These are phyloP conservation scores for Alsophila aescularia DNA, from an alignment of 2,888 invertebrate species.

Conservation along the genomic window DNA sequence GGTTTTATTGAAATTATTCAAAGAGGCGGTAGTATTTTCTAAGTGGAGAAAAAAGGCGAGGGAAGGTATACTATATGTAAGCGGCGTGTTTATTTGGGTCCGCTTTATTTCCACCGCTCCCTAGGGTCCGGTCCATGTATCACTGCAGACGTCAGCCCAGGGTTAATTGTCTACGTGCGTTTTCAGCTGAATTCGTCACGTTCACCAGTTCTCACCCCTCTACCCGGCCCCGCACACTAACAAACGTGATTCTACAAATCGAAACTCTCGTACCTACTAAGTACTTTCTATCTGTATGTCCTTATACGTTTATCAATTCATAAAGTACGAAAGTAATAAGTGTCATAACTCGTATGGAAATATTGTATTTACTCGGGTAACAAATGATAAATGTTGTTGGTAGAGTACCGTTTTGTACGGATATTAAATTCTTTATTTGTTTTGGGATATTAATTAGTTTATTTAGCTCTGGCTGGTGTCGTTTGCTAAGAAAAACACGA, in stretches of 20 bases:
- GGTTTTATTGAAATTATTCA: slow-evolving; percentile 40
- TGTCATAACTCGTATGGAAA: slow-evolving; percentile 42
- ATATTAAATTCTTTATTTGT: slow-evolving; percentile 58
- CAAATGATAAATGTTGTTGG: slow-evolving; percentile 52
- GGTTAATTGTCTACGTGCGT: slow-evolving; percentile 80
- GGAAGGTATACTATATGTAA: slow-evolving; percentile 50
- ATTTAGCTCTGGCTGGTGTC: slow-evolving; percentile 37
- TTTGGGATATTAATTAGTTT: slow-evolving; percentile 50
- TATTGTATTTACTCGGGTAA: slow-evolving; percentile 47
- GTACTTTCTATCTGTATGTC: slow-evolving; percentile 36
- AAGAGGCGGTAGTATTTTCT: slow-evolving; percentile 43
- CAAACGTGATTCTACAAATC: slow-evolving; percentile 53
- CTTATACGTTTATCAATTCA: slow-evolving; percentile 33
- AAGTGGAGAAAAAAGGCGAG: slow-evolving; percentile 47
- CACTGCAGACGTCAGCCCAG: slow-evolving; percentile 71
- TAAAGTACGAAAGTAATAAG: slow-evolving; percentile 40
- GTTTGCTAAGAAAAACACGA: slow-evolving; percentile 15
- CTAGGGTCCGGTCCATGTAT: slow-evolving; percentile 63
- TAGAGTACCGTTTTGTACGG: slow-evolving; percentile 49
- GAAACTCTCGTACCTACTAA: slow-evolving; percentile 35
- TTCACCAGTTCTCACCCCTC: slow-evolving; percentile 50
- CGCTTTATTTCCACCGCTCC: slow-evolving; percentile 59
- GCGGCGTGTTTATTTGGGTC: slow-evolving; percentile 64
- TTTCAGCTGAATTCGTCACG: slow-evolving; percentile 74
- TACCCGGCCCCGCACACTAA: slow-evolving; percentile 44